Evolutionary conservation across 2,113 vertebrate genomes (phyloP).

Genomic region (Noctilio leporinus): DNA sequence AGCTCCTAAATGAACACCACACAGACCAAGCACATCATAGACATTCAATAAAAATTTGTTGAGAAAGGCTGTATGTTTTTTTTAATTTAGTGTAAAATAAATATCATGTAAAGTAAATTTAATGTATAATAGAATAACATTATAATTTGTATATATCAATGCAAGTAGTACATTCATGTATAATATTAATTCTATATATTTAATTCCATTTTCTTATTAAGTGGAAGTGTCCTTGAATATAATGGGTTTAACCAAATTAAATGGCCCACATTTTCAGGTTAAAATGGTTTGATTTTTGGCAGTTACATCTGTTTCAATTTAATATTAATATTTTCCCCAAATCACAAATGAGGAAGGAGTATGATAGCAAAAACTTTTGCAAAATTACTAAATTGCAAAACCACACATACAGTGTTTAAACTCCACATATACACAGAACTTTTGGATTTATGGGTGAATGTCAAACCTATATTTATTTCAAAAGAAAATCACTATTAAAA

Average conservation of each 20-base stretch:
- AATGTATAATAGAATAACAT: neutral
- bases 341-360: neutral
- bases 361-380: neutral
- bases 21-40: neutral
- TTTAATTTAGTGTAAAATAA: neutral
- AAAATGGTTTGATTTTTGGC: neutral
- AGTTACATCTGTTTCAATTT: constrained; percentile 34
- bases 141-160: neutral
- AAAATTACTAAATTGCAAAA: constrained; percentile 43
- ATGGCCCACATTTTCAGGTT: neutral
- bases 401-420: constrained; percentile 6
- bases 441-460: constrained; percentile 20
- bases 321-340: constrained; percentile 7
- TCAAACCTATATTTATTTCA: constrained; percentile 43
- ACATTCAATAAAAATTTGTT: neutral
- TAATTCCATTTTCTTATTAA: constrained; percentile 9
- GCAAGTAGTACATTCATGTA: neutral
- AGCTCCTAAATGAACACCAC: neutral
- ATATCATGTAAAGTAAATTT: neutral
- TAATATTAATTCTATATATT: neutral
- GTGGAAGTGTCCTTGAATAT: neutral
- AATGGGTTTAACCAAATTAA: neutral
- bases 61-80: neutral
- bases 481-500: constrained; percentile 50
- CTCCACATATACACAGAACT: constrained; percentile 25